Percentiles rank a stretch among this genome's conserved stretches.
Evolutionary conservation across 2,113 vertebrate genomes (phyloP).

Genomic region (Chauna torquata): DNA sequence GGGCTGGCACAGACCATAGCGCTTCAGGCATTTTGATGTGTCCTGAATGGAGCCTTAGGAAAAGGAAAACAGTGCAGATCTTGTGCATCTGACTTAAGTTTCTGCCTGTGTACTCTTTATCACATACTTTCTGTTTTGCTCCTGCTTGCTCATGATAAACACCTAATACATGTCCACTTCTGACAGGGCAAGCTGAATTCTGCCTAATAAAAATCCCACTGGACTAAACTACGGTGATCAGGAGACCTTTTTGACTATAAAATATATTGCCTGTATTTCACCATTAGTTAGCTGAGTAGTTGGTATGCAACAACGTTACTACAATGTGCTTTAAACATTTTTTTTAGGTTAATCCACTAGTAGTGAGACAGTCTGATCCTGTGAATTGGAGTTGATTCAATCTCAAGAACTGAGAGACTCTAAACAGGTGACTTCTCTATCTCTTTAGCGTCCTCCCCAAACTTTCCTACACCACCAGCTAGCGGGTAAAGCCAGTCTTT

Average conservation of each 20-base stretch:
- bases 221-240: neutral
- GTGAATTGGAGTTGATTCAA: neutral
- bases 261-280: neutral
- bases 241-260: neutral
- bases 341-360: neutral
- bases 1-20: fast-evolving
- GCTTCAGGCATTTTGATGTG: neutral
- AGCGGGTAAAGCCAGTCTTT: neutral
- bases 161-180: neutral
- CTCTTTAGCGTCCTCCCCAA: neutral
- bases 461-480: neutral
- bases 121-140: neutral
- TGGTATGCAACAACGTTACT: neutral
- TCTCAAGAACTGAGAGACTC: neutral
- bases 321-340: neutral
- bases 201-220: neutral
- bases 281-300: neutral
- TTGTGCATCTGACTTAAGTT: neutral
- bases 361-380: neutral
- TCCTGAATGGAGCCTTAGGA: neutral
- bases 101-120: neutral
- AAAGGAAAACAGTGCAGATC: neutral
- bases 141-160: neutral
- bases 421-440: neutral
- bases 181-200: neutral